Base-by-base conservation (phyloP, 2,113 vertebrate species). In the Malurus elegans region DNA sequence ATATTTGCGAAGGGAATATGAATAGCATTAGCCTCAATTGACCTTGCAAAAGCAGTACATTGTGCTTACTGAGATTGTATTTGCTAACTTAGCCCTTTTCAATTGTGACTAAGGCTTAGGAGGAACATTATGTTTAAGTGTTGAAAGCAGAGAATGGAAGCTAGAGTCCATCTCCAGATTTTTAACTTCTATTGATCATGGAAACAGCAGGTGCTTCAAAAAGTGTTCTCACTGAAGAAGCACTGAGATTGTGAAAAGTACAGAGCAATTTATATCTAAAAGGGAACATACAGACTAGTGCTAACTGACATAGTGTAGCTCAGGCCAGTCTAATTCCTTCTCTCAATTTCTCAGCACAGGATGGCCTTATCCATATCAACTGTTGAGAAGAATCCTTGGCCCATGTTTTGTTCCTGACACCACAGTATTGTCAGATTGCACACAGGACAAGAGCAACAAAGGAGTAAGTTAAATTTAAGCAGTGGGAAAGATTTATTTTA, bases 1-100 rank as follows among this genome's bases (percentile, higher is more conserved):
- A 89, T 93, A 92, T 95, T 96, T 95, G 24, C 26, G 20, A 48
- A 72, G 26, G 34, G 18, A 47, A 42, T 91, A 65, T 73, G 82
- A 89, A 92, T 79, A 79, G 21, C 31, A 64, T 78, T 51, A 70
- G 1, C 8, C 42, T 47, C 14, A 91, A 34, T 45, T 65, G 66
- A 79, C 8, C 34, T 82, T 10, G 0, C 14, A 87, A 38, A 32
- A 67, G 10, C 5, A 82, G 5, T 42, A 24, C 23, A 56, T 79
- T 79, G 44, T 31, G 48, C 64, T 50, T 90, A 26, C 6, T 57
- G 34, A 50, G 14, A 19, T 7, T 51, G 3, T 57, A 14, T 83
- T 93, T 79, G 34, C 29, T 90, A 42, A 86, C 18, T 82, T 79
- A 79, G 1, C 31, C 8, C 34, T 79, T 88, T 80, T 75, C 19